Evolutionary conservation across 2,888 invertebrate species (phyloP).

Genomic region (Aleiodes leptofemur): DNA sequence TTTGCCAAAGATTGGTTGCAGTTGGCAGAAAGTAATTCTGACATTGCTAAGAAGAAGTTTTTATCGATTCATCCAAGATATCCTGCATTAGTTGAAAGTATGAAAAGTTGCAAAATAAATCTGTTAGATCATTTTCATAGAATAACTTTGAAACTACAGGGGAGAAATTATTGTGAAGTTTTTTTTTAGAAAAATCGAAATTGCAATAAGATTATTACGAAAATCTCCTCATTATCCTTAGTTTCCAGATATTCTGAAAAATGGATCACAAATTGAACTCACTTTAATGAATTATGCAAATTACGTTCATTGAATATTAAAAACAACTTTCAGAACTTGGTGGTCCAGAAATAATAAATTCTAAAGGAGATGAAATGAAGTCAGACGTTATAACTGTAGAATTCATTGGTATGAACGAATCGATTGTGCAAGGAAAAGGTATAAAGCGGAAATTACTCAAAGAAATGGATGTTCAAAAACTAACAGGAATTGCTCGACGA

Average conservation of each 20-base stretch:
- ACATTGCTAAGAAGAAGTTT: constrained; percentile 78
- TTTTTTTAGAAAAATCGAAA: too few relatives aligned
- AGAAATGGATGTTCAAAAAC: constrained; percentile 88
- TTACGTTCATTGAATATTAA: too few relatives aligned
- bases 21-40: constrained; percentile 75
- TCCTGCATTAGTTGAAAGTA: constrained; percentile 84
- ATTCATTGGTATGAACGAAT: constrained; percentile 78
- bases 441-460: constrained; percentile 84
- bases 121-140: constrained; percentile 1
- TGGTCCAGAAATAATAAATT: constrained; percentile 85
- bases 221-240: too few relatives aligned
- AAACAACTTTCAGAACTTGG: constrained; percentile 83
- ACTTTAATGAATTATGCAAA: too few relatives aligned
- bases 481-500: constrained; percentile 87
- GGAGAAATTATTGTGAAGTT: too few relatives aligned
- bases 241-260: too few relatives aligned
- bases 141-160: not conserved
- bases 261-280: too few relatives aligned
- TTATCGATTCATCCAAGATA: constrained; percentile 86
- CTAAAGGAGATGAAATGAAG: constrained; percentile 80
- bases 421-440: constrained; percentile 73
- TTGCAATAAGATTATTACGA: too few relatives aligned
- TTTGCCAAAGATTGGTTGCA: constrained; percentile 85
- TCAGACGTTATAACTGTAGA: constrained; percentile 78
- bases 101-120: constrained; percentile 66